A percentile compares a stretch with the other conserved stretches of the same genome.
Conservation (phyloP, 2,113 vertebrate species). For the Albula glossodonta region DNA sequence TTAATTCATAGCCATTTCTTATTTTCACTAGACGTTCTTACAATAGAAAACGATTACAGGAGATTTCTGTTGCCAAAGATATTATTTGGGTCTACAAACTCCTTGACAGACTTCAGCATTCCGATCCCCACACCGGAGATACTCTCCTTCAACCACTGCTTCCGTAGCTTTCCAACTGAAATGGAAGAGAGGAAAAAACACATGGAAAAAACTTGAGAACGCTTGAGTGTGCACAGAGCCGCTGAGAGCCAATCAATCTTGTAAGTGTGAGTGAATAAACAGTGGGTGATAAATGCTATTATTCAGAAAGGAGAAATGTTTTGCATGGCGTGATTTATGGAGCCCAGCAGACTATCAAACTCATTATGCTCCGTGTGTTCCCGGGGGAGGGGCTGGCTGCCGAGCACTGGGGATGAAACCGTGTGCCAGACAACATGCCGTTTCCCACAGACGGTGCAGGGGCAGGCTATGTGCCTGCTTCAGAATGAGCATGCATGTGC, state of each 20-base stretch:
- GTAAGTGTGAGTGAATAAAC: slow-evolving; percentile 96
- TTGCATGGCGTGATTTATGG: slow-evolving; percentile 99
- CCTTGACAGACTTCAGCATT: slow-evolving; percentile 94
- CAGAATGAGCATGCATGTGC: neutral
- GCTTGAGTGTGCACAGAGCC: slow-evolving; percentile 77
- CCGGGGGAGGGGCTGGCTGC: slow-evolving; percentile 86
- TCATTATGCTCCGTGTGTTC: slow-evolving; percentile 95
- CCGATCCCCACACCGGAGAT: slow-evolving; percentile 91
- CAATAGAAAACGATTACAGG: slow-evolving; percentile 71
- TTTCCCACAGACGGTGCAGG: neutral
- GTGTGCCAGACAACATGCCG: neutral
- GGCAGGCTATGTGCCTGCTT: neutral
- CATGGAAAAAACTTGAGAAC: slow-evolving; percentile 41
- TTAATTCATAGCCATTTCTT: too few species aligned
- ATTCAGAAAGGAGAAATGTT: slow-evolving; percentile 99
- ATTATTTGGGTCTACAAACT: slow-evolving; percentile 93
- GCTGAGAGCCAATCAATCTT: slow-evolving; percentile 95
- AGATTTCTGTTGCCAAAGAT: slow-evolving; percentile 98
- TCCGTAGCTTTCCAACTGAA: slow-evolving; percentile 98
- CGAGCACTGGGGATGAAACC: slow-evolving; percentile 55
- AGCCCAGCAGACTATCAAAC: slow-evolving; percentile 99
- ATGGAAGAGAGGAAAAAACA: slow-evolving; percentile 53
- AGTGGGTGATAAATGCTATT: slow-evolving; percentile 99
- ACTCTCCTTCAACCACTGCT: slow-evolving; percentile 92
- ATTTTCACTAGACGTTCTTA: too few species aligned